Conservation (phyloP, 2,113 vertebrate species). For the Phaetusa simplex region DNA sequence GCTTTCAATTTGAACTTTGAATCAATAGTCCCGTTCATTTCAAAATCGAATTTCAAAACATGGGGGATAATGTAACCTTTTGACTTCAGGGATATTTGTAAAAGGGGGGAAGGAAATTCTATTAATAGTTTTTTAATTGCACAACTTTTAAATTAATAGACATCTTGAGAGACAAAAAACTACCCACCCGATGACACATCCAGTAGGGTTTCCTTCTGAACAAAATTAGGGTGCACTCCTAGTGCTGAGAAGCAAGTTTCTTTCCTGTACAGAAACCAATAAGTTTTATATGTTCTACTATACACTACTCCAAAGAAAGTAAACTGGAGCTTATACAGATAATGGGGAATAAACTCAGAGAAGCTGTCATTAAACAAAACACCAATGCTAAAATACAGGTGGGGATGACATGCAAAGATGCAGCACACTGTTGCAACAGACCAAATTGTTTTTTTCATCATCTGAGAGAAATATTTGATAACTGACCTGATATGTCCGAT, state of each 20-base stretch:
- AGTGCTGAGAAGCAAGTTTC: neutral
- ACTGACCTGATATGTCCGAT: neutral
- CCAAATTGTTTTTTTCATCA: neutral
- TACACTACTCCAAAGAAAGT: neutral
- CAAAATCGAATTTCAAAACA: neutral
- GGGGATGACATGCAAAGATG: neutral
- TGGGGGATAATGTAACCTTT: neutral
- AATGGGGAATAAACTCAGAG: neutral
- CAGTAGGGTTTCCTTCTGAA: neutral
- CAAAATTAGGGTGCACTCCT: neutral
- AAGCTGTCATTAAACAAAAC: neutral
- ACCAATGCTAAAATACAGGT: neutral
- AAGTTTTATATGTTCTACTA: neutral
- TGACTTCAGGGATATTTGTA: neutral
- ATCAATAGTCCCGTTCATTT: neutral
- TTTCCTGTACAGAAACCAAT: neutral
- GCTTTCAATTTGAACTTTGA: constrained; percentile 9
- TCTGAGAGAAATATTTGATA: neutral
- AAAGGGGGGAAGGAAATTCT: neutral
- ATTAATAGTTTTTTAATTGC: neutral
- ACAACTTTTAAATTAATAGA: neutral
- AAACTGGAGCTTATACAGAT: neutral
- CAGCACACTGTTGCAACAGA: neutral
- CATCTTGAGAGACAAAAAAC: neutral
- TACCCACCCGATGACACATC: neutral